A percentile compares a stretch with the other conserved stretches of the same genome.
Evolutionary conservation across 2,888 invertebrate genomes (phyloP).

Genomic region (Athalia circularis): DNA sequence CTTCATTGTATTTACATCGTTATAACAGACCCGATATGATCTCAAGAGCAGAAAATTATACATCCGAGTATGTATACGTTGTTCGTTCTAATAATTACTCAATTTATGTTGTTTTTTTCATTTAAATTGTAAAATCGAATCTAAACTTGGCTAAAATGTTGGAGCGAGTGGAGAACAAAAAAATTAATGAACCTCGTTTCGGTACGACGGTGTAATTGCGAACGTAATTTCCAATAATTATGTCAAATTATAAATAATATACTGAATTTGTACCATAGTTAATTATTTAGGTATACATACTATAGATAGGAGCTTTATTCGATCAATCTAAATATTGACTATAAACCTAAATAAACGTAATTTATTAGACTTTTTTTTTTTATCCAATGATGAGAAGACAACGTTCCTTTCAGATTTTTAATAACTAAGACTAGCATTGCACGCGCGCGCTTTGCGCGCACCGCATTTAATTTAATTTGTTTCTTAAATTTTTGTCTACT

Average conservation of each 20-base stretch:
- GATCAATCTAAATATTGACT: slow-evolving; percentile 50
- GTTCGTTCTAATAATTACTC: no score
- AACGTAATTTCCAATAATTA: slow-evolving; percentile 1
- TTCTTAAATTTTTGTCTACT: no score
- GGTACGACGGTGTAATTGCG: not conserved
- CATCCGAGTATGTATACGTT: no score
- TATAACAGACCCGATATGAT: no score
- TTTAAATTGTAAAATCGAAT: no score
- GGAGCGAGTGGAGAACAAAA: not conserved
- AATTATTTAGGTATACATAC: slow-evolving; percentile 47
- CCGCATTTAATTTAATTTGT: no score
- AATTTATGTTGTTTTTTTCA: no score
- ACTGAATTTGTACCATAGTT: slow-evolving; percentile 67
- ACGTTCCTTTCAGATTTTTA: not conserved
- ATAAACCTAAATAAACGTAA: slow-evolving; percentile 64
- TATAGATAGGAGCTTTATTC: not conserved
- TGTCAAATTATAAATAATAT: slow-evolving; percentile 42
- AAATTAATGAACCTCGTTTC: not conserved
- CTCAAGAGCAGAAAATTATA: no score
- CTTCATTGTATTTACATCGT: no score
- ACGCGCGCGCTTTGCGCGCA: no score
- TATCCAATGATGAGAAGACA: not conserved
- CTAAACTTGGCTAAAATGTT: not conserved
- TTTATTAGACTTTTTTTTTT: slow-evolving; percentile 62
- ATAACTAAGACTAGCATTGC: no score